Evolutionary conservation across 2,888 invertebrate genomes (phyloP).

Genomic region (Coelinius sp.): DNA sequence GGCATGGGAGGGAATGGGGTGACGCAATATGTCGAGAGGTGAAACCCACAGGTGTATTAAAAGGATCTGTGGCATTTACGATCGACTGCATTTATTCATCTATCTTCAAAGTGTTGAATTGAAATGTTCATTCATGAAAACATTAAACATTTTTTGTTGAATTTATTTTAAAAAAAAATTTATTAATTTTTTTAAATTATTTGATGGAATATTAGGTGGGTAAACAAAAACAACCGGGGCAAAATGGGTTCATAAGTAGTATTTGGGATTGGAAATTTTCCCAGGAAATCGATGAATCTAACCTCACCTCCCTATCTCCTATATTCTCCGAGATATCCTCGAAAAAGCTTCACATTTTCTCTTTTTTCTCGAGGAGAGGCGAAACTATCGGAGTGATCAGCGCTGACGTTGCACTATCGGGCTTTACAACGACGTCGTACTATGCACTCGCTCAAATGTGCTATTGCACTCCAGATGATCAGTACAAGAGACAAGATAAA

Average conservation of each 20-base stretch:
- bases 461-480: not conserved
- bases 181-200: not conserved
- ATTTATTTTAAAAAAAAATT: too few species aligned
- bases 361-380: not conserved
- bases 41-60: conserved; percentile 9
- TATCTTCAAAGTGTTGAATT: not conserved
- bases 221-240: not conserved
- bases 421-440: not conserved
- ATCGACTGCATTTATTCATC: not conserved
- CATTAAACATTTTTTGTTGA: too few species aligned
- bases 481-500: not conserved
- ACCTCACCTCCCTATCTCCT: not conserved
- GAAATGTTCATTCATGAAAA: too few species aligned
- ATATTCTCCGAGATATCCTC: not conserved
- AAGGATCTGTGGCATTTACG: conserved; percentile 16
- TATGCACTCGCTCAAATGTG: not conserved
- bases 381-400: conserved; percentile 11
- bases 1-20: not conserved
- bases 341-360: not conserved
- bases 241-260: not conserved
- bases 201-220: not conserved
- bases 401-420: conserved; percentile 21
- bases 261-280: not conserved
- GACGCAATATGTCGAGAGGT: conserved; percentile 23
- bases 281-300: too few species aligned